Percentiles rank a stretch among this genome's conserved stretches.
Conservation (phyloP, 2,888 invertebrate genomes). For the Tribolium freemani region DNA sequence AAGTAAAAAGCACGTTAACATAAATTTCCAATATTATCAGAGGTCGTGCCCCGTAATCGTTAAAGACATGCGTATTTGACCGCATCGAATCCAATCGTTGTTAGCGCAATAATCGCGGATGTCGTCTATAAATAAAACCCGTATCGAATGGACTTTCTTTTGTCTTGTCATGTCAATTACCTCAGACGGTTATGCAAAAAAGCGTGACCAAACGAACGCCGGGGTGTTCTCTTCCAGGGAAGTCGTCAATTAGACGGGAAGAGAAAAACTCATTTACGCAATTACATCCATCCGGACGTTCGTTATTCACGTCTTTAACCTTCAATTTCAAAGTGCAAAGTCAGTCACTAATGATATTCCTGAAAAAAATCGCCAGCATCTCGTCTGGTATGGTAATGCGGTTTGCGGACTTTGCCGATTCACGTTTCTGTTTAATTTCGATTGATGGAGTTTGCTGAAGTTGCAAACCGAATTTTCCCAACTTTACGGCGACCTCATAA, state of each 20-base stretch:
- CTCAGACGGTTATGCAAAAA: conserved; percentile 7
- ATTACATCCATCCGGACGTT: neutral
- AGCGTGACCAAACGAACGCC: conserved; percentile 11
- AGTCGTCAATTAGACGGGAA: conserved; percentile 4
- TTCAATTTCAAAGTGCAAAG: conserved; percentile 27
- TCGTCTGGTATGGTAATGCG: conserved; percentile 31
- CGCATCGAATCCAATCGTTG: conserved; percentile 12
- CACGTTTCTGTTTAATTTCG: conserved; percentile 10
- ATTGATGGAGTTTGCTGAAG: conserved; percentile 23
- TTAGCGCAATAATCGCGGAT: conserved; percentile 28
- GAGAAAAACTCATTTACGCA: conserved; percentile 23
- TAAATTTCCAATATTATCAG: conserved; percentile 35
- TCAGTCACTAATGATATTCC: conserved; percentile 29
- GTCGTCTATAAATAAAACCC: conserved; percentile 37
- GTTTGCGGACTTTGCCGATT: conserved; percentile 21
- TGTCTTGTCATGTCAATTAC: conserved; percentile 25
- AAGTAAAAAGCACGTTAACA: conserved; percentile 31
- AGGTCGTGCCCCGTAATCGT: conserved; percentile 29
- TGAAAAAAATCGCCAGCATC: conserved; percentile 10
- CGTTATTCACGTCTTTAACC: conserved; percentile 17
- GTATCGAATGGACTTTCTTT: conserved; percentile 32
- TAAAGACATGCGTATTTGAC: conserved; percentile 33
- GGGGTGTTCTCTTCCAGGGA: conserved; percentile 6
- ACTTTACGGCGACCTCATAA: conserved; percentile 45
- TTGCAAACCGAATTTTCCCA: conserved; percentile 35